A percentile compares a stretch with the other conserved stretches of the same genome.
These are phyloP conservation scores for Sarcophaga bullata DNA, from an alignment of 1,140 invertebrate species.

Conservation along the genomic window DNA sequence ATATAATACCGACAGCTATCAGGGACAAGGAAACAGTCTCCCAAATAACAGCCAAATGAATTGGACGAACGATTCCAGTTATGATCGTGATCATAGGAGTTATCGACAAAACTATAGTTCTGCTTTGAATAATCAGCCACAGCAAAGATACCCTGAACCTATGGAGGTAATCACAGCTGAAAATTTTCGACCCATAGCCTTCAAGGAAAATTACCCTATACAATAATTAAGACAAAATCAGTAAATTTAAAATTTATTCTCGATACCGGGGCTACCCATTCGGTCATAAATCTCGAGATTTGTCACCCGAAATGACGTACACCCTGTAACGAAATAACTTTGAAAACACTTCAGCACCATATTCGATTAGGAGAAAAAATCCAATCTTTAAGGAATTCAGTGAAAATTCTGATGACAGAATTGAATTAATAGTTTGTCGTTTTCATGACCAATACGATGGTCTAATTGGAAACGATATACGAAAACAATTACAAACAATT, in stretches of 20 bases:
- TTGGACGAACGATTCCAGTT: too few relatives aligned
- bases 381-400: neutral
- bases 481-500: neutral
- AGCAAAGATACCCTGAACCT: too few relatives aligned
- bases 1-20: too few relatives aligned
- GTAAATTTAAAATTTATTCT: neutral
- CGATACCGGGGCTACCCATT: too few relatives aligned
- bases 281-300: neutral
- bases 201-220: neutral
- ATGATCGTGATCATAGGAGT: too few relatives aligned
- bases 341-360: neutral
- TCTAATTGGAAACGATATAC: neutral
- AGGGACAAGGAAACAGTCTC: too few relatives aligned
- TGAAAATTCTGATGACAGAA: neutral
- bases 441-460: constrained; percentile 4
- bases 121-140: too few relatives aligned
- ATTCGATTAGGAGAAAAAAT: neutral
- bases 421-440: neutral
- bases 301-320: neutral
- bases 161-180: too few relatives aligned
- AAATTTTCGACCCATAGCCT: too few relatives aligned
- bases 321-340: neutral
- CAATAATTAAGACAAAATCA: neutral
- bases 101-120: too few relatives aligned
- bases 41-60: too few relatives aligned